phyloP scores from a whole-genome alignment of 2,888 invertebrate species.

The Melipona bicolor region DNA sequence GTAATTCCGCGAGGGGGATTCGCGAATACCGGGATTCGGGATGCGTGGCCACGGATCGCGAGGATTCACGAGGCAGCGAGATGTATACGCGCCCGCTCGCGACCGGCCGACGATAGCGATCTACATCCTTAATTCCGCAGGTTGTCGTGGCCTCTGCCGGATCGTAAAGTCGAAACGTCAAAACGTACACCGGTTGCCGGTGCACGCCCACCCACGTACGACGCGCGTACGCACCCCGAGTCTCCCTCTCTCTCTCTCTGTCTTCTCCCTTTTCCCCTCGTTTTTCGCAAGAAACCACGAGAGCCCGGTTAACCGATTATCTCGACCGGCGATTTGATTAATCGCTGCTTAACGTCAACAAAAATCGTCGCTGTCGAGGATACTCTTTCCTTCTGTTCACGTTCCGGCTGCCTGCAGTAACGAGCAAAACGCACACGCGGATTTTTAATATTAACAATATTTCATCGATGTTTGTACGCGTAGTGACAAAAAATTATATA shows the following conservation, averaged over 20 bases:
- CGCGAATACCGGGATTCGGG: slow-evolving; percentile 55
- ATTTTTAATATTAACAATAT: too few relatives aligned
- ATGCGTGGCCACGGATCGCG: slow-evolving; percentile 16
- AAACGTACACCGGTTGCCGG: slow-evolving; percentile 66
- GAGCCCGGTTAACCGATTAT: slow-evolving; percentile 6
- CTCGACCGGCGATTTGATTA: slow-evolving; percentile 16
- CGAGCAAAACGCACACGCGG: too few relatives aligned
- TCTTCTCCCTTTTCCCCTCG: neutral
- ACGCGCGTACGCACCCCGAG: neutral
- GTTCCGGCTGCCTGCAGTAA: too few relatives aligned
- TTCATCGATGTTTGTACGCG: too few relatives aligned
- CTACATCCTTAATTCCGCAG: slow-evolving; percentile 74
- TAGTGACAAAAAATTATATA: too few relatives aligned
- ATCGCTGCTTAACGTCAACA: neutral
- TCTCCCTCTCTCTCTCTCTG: neutral
- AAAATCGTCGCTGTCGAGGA: neutral
- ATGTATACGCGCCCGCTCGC: slow-evolving; percentile 47
- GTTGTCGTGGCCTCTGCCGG: slow-evolving; percentile 64
- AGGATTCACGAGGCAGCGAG: slow-evolving; percentile 58
- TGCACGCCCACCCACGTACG: slow-evolving; percentile 66
- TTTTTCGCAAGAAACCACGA: slow-evolving; percentile 3
- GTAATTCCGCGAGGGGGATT: slow-evolving; percentile 51
- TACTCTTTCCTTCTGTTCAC: neutral
- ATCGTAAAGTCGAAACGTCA: slow-evolving; percentile 75
- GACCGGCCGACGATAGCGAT: slow-evolving; percentile 67